Base-by-base conservation (phyloP, 1,140 invertebrate genomes). In the Cotesia glomerata region DNA sequence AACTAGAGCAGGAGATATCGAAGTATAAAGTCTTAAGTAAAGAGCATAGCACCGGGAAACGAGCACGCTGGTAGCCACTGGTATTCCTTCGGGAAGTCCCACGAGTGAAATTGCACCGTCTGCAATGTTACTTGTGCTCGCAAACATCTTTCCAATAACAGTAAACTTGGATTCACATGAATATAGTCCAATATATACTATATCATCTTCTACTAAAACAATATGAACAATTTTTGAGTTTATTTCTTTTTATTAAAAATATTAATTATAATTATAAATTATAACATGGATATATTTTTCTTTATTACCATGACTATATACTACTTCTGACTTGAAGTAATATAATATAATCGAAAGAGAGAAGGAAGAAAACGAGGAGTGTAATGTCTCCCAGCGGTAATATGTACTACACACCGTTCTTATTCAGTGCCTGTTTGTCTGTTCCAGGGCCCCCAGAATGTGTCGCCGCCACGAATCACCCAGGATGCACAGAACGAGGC, bases 401-500 rank as follows among this genome's bases (percentile, higher is more conserved):
- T 54, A 26, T 26, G 26, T 26, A 9, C 34, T 9, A 54, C 49
- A 45, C 14, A 11, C 39, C 7, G 54, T 74, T 49, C 49, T 36
- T 26, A 26, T 26, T 26, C 26, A 26, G 26, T 26, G 1, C 26
- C 26, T 2, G 26, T n/a, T 39, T 52, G 14, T 74, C 35, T 72
- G 69, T 76, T 76, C 11, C 59, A 73, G 73, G 56, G 54, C 11
- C 34, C n/a, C 56, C 39, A 45, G 7, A 45, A 45, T 45, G 73
- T 72, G 73, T 72, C 65, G 70, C 69, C 62, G 65, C 13, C 64
- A 59, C 49, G 65, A 76, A 76, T 74, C 72, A 58, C 59, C 62
- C 32, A 64, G 72, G 69, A 76, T 77, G 65, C 66, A 62, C 58
- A 54, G 39, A 72, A 81, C 80, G 77, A 84, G 81, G 79, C 83